phyloP scores from a whole-genome alignment of 92 coral and sea anemone species.

The Pocillopora meandrina region DNA sequence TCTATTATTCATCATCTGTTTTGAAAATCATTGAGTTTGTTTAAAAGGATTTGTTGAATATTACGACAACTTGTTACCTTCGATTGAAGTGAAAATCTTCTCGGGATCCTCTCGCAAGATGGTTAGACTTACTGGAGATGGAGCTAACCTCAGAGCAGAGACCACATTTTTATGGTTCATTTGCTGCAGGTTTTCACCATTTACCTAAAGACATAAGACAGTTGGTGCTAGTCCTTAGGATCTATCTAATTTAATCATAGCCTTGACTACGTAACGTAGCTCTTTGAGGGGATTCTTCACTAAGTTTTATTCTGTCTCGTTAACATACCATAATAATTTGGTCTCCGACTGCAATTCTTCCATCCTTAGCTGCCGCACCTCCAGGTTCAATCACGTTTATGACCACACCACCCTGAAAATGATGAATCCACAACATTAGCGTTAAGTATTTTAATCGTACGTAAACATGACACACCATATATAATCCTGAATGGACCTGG shows the following conservation, averaged over 20 bases:
- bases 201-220: constrained; percentile 44
- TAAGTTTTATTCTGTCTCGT: background rate
- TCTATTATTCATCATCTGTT: too few relatives aligned
- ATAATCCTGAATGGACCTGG: too few relatives aligned
- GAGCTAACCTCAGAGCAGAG: constrained; percentile 60
- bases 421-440: background rate
- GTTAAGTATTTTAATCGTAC: too few relatives aligned
- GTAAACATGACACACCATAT: too few relatives aligned
- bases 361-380: constrained; percentile 69
- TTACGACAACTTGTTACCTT: constrained; percentile 34
- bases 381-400: constrained; percentile 50
- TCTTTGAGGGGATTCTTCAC: too few relatives aligned
- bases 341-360: constrained; percentile 72
- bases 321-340: constrained; percentile 66
- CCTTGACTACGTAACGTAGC: too few relatives aligned
- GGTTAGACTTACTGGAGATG: constrained; percentile 64
- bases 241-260: background rate
- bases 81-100: constrained; percentile 67
- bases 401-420: constrained; percentile 65
- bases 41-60: too few relatives aligned
- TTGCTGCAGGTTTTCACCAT: constrained; percentile 46
- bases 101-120: constrained; percentile 76
- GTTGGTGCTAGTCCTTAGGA: background rate
- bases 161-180: constrained; percentile 67
- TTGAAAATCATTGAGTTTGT: too few relatives aligned